Conservation (phyloP, 1,140 invertebrate genomes). For the Heliconius hewitsoni region DNA sequence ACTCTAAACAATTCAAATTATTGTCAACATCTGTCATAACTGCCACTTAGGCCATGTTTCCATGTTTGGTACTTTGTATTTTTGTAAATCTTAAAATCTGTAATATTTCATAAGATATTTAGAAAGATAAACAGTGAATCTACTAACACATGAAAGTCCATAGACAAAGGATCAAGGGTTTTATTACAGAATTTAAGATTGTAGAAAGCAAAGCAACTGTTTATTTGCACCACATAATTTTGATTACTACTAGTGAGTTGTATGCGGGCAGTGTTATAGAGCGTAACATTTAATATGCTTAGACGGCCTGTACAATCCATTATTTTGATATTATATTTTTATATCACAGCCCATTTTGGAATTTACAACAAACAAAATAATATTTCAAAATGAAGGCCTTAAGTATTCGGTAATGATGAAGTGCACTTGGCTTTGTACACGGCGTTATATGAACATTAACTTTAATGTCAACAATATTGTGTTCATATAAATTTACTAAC, state of each 20-base stretch:
- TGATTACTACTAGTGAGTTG: slow-evolving; percentile 22
- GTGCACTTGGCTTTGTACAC: slow-evolving; percentile 81
- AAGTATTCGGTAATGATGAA: slow-evolving; percentile 72
- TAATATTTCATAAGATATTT: slow-evolving; percentile 11
- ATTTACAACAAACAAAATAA: slow-evolving; percentile 82
- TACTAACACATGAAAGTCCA: neutral
- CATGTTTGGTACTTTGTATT: slow-evolving; percentile 4
- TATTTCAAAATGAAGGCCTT: slow-evolving; percentile 73
- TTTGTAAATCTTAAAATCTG: slow-evolving; percentile 19
- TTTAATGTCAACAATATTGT: slow-evolving; percentile 69
- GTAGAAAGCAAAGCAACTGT: slow-evolving; percentile 11
- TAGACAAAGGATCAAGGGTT: neutral
- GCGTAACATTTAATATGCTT: slow-evolving; percentile 67
- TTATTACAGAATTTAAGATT: slow-evolving; percentile 16
- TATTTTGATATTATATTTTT: slow-evolving; percentile 84
- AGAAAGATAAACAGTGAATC: neutral
- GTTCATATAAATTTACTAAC: slow-evolving; percentile 61
- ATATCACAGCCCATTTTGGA: slow-evolving; percentile 87
- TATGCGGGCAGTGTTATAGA: slow-evolving; percentile 58
- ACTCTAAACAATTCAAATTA: slow-evolving; percentile 40
- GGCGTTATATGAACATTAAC: slow-evolving; percentile 76
- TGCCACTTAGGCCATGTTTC: slow-evolving; percentile 15
- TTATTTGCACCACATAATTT: slow-evolving; percentile 10
- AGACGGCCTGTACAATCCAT: slow-evolving; percentile 85
- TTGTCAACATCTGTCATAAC: slow-evolving; percentile 35